Evolutionary conservation across 2,797 vertebrate genomes (phyloP).

Genomic region (Cryptoprocta ferox): DNA sequence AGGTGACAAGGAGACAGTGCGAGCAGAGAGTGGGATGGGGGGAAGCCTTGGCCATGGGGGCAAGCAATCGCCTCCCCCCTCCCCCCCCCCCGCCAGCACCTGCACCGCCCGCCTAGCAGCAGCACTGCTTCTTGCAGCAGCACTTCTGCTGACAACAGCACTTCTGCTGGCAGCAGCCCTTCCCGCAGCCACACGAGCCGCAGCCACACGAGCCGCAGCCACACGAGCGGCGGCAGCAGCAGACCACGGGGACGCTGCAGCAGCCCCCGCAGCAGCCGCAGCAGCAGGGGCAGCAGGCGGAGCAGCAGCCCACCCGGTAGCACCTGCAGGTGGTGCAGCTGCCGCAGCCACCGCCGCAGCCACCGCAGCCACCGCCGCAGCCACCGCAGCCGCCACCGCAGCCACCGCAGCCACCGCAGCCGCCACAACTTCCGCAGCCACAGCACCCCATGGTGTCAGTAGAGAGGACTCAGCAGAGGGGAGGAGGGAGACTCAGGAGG

Average conservation of each 20-base stretch:
- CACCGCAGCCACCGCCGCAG: accelerated
- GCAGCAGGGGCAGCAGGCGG: background rate
- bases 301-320: background rate
- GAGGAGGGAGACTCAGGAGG: background rate
- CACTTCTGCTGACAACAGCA: conserved; percentile 37
- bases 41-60: background rate
- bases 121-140: conserved; percentile 35
- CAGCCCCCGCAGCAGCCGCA: background rate
- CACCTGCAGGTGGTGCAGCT: background rate
- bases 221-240: background rate
- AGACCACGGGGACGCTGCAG: background rate
- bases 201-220: background rate
- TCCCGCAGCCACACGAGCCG: background rate
- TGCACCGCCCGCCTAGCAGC: background rate
- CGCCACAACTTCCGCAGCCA: background rate
- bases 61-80: accelerated
- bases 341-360: background rate
- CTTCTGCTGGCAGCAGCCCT: conserved; percentile 43
- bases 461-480: background rate
- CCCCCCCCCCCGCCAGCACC: too few species aligned
- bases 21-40: background rate
- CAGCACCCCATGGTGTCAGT: background rate
- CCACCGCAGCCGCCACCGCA: accelerated
- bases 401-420: background rate
- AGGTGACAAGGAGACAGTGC: background rate